Evolutionary conservation across 2,888 invertebrate species (phyloP).

Genomic region (Xestia sexstrigata): DNA sequence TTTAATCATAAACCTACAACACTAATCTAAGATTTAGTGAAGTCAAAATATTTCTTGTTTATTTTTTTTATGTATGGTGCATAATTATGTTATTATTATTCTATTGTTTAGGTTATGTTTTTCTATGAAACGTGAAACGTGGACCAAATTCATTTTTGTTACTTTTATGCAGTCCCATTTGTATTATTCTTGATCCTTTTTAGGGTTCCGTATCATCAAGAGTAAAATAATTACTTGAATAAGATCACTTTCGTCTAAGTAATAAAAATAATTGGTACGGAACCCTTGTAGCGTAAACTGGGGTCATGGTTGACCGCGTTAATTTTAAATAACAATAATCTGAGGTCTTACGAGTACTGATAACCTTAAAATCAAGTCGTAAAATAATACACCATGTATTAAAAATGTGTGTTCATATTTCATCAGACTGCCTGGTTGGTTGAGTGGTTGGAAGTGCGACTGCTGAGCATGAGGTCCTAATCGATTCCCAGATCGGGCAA

Average conservation of each 20-base stretch:
- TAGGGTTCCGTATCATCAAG: neutral
- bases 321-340: neutral
- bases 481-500: neutral
- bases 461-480: neutral
- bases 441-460: neutral
- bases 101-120: slow-evolving; percentile 28
- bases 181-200: slow-evolving; percentile 6
- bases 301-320: neutral
- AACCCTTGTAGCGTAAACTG: neutral
- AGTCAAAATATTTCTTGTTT: slow-evolving; percentile 32
- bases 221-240: neutral
- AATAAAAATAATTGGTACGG: neutral
- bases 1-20: slow-evolving; percentile 10
- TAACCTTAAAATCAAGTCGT: neutral
- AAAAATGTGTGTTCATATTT: neutral
- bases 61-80: slow-evolving; percentile 49
- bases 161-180: slow-evolving; percentile 1
- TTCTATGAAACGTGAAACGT: slow-evolving; percentile 40
- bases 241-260: neutral
- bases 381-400: neutral
- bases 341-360: neutral
- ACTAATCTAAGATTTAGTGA: slow-evolving; percentile 47
- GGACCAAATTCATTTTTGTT: slow-evolving; percentile 54
- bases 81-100: slow-evolving; percentile 28
- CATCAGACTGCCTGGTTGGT: neutral